Evolutionary conservation across 2,113 vertebrate species (phyloP).

Genomic region (Madoqua kirkii): DNA sequence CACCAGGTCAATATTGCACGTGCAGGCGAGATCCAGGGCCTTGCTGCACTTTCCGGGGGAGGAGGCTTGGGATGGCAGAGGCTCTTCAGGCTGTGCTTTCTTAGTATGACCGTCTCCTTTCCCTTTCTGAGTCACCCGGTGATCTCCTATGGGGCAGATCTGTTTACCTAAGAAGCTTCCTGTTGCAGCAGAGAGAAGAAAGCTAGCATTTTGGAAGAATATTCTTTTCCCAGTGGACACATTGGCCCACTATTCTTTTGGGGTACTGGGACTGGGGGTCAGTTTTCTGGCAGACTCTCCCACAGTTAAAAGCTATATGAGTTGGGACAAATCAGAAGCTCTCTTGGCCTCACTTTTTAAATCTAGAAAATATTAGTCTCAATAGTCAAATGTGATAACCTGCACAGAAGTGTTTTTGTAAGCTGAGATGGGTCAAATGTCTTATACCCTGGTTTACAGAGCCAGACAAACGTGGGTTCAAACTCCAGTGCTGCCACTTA

Average conservation of each 20-base stretch:
- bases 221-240: not conserved
- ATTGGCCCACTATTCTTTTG: not conserved
- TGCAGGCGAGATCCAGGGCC: conserved; percentile 78
- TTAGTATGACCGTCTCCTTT: not conserved
- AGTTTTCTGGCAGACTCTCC: not conserved
- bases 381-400: not conserved
- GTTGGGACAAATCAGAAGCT: not conserved
- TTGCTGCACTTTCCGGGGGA: conserved; percentile 56
- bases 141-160: conserved; percentile 35
- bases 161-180: not conserved
- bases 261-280: not conserved
- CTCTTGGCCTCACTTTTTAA: not conserved
- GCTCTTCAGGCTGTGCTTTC: not conserved
- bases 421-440: not conserved
- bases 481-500: not conserved
- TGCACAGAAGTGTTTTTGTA: not conserved
- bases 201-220: not conserved
- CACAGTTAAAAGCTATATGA: not conserved
- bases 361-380: not conserved
- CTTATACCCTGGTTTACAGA: not conserved
- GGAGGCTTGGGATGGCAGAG: not conserved
- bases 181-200: not conserved
- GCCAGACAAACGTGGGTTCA: not conserved
- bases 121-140: accelerated
- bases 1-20: conserved; percentile 78